Conservation (phyloP, 2,113 vertebrate species). For the Nothocercus julius region DNA sequence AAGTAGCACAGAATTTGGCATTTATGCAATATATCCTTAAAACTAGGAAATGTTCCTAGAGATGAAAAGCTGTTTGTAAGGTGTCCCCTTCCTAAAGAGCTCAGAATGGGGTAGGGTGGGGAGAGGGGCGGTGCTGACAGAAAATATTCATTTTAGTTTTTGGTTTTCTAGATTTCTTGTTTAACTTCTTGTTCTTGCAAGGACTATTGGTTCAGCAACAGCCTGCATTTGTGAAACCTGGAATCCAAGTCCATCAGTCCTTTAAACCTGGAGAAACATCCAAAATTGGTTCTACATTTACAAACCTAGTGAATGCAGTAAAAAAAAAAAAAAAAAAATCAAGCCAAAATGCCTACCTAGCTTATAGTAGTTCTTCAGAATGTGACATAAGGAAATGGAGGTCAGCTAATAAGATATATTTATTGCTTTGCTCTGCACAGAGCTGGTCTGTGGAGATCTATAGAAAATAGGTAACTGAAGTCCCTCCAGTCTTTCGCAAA, state of each 20-base stretch:
- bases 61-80: not conserved
- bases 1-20: not conserved
- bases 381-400: not conserved
- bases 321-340: not conserved
- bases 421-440: not conserved
- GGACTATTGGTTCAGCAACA: not conserved
- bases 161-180: not conserved
- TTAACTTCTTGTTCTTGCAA: not conserved
- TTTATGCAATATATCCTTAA: not conserved
- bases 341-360: accelerated
- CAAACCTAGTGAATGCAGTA: not conserved
- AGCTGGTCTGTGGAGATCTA: accelerated
- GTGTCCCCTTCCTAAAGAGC: not conserved
- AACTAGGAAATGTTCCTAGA: not conserved
- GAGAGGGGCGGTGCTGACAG: not conserved
- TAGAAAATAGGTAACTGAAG: not conserved
- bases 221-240: not conserved
- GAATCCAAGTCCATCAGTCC: not conserved
- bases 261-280: not conserved
- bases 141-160: not conserved
- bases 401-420: not conserved
- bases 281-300: not conserved
- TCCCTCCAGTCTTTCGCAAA: not conserved
- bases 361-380: not conserved
- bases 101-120: not conserved